Conservation (phyloP, 2,888 invertebrate species). For the Holacanthella duospinosa region DNA sequence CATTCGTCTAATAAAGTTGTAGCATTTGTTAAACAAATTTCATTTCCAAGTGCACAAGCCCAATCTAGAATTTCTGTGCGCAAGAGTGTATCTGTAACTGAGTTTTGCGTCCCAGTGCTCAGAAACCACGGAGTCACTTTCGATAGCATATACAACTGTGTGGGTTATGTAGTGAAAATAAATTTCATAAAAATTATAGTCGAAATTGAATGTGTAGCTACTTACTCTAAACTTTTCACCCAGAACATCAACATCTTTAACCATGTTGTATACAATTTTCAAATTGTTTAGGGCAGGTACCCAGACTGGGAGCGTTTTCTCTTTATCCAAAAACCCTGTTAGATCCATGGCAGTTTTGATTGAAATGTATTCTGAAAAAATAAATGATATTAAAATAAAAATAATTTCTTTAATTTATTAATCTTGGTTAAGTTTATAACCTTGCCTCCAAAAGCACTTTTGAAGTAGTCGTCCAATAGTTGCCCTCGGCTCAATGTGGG, state of each 20-base stretch:
- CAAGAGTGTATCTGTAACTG: no score
- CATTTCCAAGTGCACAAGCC: slow-evolving; percentile 19
- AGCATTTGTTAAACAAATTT: slow-evolving; percentile 10
- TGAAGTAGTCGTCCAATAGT: slow-evolving; percentile 21
- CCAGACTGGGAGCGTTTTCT: neutral
- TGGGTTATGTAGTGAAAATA: no score
- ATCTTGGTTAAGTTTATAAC: neutral
- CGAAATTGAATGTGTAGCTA: no score
- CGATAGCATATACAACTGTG: no score
- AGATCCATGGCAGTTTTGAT: neutral
- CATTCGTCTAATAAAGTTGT: slow-evolving; percentile 2
- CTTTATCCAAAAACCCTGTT: neutral
- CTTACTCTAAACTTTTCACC: no score
- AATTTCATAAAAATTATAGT: no score
- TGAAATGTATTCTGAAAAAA: neutral
- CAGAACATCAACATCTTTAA: no score
- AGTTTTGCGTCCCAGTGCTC: no score
- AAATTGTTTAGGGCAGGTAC: neutral
- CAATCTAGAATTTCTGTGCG: slow-evolving; percentile 22
- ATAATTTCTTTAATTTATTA: neutral
- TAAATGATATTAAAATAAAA: neutral
- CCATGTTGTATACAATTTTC: no score
- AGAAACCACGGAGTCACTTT: no score
- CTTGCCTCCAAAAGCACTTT: neutral
- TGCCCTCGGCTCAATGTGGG: slow-evolving; percentile 14